phyloP scores from a whole-genome alignment of 2,113 vertebrate genomes.

The Callaeas wilsoni region DNA sequence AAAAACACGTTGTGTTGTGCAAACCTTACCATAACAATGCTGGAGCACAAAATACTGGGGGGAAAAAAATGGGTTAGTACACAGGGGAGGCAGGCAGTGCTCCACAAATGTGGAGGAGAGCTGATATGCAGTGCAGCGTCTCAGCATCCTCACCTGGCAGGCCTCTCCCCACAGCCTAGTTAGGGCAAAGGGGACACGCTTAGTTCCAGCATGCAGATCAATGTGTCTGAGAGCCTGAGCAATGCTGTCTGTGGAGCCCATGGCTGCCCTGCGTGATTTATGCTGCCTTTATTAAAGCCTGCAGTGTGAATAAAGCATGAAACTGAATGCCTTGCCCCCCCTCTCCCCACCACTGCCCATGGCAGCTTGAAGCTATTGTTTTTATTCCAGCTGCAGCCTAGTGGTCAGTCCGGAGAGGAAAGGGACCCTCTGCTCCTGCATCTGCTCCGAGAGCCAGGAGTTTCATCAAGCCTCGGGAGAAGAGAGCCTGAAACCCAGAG shows the following conservation, averaged over 20 bases:
- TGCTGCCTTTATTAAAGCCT: background rate
- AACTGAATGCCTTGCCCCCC: background rate
- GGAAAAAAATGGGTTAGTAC: background rate
- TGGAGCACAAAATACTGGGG: background rate
- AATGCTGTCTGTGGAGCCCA: background rate
- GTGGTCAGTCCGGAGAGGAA: background rate
- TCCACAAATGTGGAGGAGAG: background rate
- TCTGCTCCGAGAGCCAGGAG: background rate
- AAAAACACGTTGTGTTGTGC: background rate
- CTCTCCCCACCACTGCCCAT: background rate
- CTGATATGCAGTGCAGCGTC: background rate
- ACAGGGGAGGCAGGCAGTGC: background rate
- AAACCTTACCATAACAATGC: background rate
- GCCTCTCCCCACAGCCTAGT: background rate
- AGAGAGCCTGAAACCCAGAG: background rate
- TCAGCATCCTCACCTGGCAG: background rate
- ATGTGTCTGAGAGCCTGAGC: background rate
- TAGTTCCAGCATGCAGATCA: background rate
- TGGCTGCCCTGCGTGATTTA: background rate
- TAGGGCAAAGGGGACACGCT: background rate
- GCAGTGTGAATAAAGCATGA: background rate
- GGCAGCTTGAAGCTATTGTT: background rate
- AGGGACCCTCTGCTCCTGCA: background rate
- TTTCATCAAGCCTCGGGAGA: background rate
- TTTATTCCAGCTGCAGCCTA: background rate